Conservation (phyloP, 2,797 vertebrate species). For the Schizopygopsis malacanthus region DNA sequence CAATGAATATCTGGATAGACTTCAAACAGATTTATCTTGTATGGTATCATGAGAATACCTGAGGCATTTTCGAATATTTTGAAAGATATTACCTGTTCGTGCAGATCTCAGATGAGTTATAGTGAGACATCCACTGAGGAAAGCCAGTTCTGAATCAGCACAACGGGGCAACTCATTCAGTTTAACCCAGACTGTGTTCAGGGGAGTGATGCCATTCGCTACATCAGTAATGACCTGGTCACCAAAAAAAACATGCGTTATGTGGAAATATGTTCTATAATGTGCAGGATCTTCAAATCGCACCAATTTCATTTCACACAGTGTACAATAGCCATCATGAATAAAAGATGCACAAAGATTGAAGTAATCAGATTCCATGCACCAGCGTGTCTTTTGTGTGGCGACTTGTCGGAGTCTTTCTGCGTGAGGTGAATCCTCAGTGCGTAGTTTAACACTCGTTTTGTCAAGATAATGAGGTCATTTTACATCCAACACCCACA, state of each 20-base stretch:
- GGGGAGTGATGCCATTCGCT: background rate
- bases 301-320: conserved; percentile 32
- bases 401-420: conserved; percentile 28
- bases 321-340: conserved; percentile 45
- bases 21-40: background rate
- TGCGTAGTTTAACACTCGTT: conserved; percentile 39
- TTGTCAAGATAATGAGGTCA: conserved; percentile 46
- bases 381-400: conserved; percentile 42
- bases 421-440: conserved; percentile 50
- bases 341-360: conserved; percentile 58
- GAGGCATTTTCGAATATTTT: conserved; percentile 2
- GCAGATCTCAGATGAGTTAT: background rate
- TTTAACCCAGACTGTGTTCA: background rate
- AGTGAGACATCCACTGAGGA: background rate
- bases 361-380: conserved; percentile 47
- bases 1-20: background rate
- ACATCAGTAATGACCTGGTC: conserved; percentile 27
- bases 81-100: background rate
- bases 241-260: background rate
- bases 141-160: conserved; percentile 1
- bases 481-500: conserved; percentile 28
- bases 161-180: background rate
- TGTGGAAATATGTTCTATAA: conserved; percentile 41
- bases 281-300: conserved; percentile 28
- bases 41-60: background rate